phyloP scores from a whole-genome alignment of 1,140 invertebrate species.

The Homalodisca vitripennis region DNA sequence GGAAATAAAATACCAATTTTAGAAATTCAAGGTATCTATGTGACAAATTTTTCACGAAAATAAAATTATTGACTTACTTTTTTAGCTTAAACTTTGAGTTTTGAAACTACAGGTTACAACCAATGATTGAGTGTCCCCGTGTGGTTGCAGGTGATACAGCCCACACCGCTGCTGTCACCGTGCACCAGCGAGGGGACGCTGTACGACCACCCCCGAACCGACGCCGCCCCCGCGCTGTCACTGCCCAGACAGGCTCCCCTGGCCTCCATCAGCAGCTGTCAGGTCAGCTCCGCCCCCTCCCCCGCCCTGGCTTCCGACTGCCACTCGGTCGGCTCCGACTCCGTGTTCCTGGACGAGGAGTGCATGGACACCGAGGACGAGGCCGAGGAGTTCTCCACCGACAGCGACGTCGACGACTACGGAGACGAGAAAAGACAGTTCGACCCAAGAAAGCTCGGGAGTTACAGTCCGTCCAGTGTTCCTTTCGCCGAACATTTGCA shows the following conservation, averaged over 20 bases:
- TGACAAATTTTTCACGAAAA: no score
- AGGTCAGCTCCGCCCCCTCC: constrained; percentile 49
- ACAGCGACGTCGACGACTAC: constrained; percentile 58
- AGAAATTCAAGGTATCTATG: no score
- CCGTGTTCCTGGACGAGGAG: constrained; percentile 63
- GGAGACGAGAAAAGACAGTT: no score
- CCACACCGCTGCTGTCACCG: constrained; percentile 77
- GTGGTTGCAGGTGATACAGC: constrained; percentile 60
- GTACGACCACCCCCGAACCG: constrained; percentile 45
- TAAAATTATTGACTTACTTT: no score
- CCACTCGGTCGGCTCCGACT: constrained; percentile 66
- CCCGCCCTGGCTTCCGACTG: constrained; percentile 32
- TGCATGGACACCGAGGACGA: constrained; percentile 71
- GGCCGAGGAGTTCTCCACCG: constrained; percentile 75
- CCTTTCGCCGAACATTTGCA: constrained; percentile 31
- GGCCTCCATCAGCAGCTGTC: constrained; percentile 74
- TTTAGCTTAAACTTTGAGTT: no score
- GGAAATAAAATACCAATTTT: no score
- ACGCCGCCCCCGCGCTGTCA: constrained; percentile 36
- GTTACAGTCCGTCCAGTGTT: constrained; percentile 28
- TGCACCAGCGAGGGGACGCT: constrained; percentile 67
- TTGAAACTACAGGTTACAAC: no score
- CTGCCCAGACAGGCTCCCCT: constrained; percentile 61
- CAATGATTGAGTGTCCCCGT: no score
- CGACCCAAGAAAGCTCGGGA: constrained; percentile 24